Percentiles rank a stretch among this genome's conserved stretches.
Conservation (phyloP, 2,797 vertebrate species). For the Sardinella longiceps region DNA sequence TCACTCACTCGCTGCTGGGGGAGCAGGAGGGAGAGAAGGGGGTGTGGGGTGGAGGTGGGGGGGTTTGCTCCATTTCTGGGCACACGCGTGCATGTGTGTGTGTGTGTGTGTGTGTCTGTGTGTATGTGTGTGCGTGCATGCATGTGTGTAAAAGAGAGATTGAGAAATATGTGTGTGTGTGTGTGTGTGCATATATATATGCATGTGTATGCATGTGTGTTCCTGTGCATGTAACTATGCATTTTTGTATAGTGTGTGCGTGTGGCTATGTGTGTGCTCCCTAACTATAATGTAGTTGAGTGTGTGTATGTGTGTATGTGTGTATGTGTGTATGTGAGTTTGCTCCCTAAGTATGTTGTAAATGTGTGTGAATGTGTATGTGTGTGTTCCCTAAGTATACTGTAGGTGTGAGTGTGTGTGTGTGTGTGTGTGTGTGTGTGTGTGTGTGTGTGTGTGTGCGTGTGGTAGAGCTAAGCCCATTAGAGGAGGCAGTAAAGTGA, state of each 20-base stretch:
- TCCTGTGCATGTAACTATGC: background rate
- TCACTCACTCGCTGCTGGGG: background rate
- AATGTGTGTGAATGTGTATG: background rate
- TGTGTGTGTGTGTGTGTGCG: slow-evolving; percentile 21
- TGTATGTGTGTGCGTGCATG: background rate
- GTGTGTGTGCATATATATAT: too few relatives aligned
- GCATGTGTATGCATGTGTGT: background rate
- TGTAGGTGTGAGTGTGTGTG: background rate
- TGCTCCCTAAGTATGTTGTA: background rate
- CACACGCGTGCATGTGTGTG: slow-evolving; percentile 22
- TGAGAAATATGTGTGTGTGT: too few relatives aligned
- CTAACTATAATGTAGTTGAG: background rate
- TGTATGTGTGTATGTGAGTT: background rate
- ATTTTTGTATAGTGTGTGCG: background rate
- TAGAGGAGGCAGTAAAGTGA: slow-evolving; percentile 15
- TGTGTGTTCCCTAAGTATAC: background rate
- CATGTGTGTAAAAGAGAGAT: background rate
- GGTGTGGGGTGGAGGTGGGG: too few relatives aligned
- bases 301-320: background rate
- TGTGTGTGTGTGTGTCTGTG: background rate
- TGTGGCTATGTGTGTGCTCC: background rate
- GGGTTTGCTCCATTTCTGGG: slow-evolving; percentile 29
- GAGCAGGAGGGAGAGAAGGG: slow-evolving; percentile 28
- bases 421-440: slow-evolving; percentile 1
- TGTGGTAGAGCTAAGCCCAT: slow-evolving; percentile 38